Conservation (phyloP, 2,888 invertebrate genomes). For the Acronicta psi region DNA sequence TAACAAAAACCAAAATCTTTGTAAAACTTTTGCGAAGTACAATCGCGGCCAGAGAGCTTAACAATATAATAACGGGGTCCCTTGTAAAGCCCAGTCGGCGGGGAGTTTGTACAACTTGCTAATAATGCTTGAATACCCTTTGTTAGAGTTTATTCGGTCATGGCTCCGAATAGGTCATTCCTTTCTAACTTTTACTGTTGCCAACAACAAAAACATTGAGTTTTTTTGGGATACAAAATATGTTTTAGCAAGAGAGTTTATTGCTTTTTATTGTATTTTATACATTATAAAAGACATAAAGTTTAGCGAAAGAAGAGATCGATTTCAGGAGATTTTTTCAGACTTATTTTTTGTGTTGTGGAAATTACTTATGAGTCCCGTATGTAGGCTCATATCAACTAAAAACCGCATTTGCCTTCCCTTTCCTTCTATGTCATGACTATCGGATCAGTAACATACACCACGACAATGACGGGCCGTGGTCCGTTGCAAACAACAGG, state of each 20-base stretch:
- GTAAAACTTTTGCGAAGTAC: slow-evolving; percentile 23
- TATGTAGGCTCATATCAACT: too few species aligned
- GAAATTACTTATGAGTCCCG: too few species aligned
- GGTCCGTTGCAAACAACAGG: too few species aligned
- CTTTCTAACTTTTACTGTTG: neutral
- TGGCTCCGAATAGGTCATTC: neutral
- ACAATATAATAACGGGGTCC: slow-evolving; percentile 29
- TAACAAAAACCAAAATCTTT: slow-evolving; percentile 27
- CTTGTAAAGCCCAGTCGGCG: slow-evolving; percentile 6
- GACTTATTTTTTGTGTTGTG: too few species aligned
- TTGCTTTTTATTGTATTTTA: too few species aligned
- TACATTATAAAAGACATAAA: too few species aligned
- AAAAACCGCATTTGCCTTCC: too few species aligned
- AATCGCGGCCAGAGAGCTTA: slow-evolving; percentile 31
- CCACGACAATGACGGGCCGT: too few species aligned
- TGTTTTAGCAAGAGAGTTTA: neutral
- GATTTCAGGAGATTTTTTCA: too few species aligned
- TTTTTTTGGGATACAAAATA: neutral
- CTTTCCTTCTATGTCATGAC: too few species aligned
- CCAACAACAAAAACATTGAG: neutral
- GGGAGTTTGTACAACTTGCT: slow-evolving; percentile 31
- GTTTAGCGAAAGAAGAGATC: too few species aligned
- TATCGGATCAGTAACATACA: too few species aligned
- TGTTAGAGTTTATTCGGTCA: slow-evolving; percentile 3
- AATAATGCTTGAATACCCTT: slow-evolving; percentile 24